Evolutionary conservation across 92 coral and sea anemone species (phyloP), one percentile per base, ranked within the genome.

Genomic region (Montipora capitata): DNA sequence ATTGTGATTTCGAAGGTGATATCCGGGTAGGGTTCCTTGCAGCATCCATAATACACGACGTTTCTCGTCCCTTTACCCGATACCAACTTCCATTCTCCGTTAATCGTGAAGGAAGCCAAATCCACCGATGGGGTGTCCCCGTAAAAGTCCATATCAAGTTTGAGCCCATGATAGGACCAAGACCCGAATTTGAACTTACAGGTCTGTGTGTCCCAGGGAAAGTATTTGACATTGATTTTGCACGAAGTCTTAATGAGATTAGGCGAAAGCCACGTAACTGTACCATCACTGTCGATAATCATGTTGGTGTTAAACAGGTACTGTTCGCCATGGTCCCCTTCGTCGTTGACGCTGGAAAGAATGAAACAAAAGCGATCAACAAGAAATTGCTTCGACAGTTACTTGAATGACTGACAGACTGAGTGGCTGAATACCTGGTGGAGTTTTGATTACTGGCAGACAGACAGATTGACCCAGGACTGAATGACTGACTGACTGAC

Each of bases 131-230:
- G 69, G 2, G 5, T 7, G 17, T 78, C 94, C 10, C 74, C 51
- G 74, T 63, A 79, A 61, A 97, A 94, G 4, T 20, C 83, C 40
- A 97, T 72, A 66, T 94, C 94, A 8, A 95, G 79, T 79, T 95
- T 84, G 14, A 78, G 58, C 7, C 94, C 93, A 73, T 92, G 49
- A 59, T 72, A 79, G 5, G 95, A 90, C 99, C 99, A 97, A 15
- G 96, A 88, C 42, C 99, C 99, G 39, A 97, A 94, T 62, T 85
- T 92, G 68, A 94, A 70, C 35, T 61, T 59, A 27, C 99, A 97
- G 38, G 83, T 83, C 68, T 97, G 99, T 18, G 91, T 90, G 84
- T 97, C 99, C 67, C 96, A 95, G 12, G 99, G 99, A 64, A 97
- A 97, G 58, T 87, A 87, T 40, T 69, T 66, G 38, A 97, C 92